Evolutionary conservation across 2,113 vertebrate genomes (phyloP), one percentile per base, ranked within the genome.

Genomic region (Pleuronectes platessa): DNA sequence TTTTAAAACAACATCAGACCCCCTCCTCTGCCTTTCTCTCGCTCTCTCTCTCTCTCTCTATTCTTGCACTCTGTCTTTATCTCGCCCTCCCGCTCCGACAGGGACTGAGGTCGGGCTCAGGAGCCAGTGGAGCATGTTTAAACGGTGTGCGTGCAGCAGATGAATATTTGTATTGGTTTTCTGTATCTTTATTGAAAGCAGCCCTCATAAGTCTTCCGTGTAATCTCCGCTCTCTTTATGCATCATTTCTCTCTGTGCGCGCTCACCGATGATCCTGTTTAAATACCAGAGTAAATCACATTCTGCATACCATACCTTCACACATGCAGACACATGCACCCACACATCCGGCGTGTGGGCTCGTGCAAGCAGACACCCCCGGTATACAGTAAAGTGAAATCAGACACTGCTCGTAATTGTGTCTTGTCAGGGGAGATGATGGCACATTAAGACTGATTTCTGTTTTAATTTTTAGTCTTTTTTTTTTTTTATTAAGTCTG

Each of bases 161-260:
- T 84, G 78, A 86, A 82, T 85, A 79, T 89, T 89, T 86, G 86
- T 86, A 75, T 87, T 80, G 77, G 77, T 82, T 90, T 84, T 54
- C 79, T 86, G 78, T 83, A 82, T 89, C 85, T 89, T 82, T 88
- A 88, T 89, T 88, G 82, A 87, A 89, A 89, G 82, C 70, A 26
- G 61, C 78, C 63, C 81, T 85, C 85, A 73, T 83, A 83, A 90
- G 82, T 90, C 74, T 76, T 55, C 62, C 3, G 55, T 89, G 89
- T 91, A 88, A 89, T 92, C 87, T 89, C 79, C 59, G 70, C 88
- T 80, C 76, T 85, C 81, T 93, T 91, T 86, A 78, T 85, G 90
- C 85, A 86, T 88, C 84, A 89, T 92, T 88, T 87, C 86, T 83
- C 45, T 15, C 31, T 6, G 77, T 85, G 83, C 82, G 74, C 78